A percentile compares a stretch with the other conserved stretches of the same genome.
These are phyloP conservation scores for Drosophila watanabei DNA, from an alignment of 1,140 invertebrate species.

Conservation along the genomic window DNA sequence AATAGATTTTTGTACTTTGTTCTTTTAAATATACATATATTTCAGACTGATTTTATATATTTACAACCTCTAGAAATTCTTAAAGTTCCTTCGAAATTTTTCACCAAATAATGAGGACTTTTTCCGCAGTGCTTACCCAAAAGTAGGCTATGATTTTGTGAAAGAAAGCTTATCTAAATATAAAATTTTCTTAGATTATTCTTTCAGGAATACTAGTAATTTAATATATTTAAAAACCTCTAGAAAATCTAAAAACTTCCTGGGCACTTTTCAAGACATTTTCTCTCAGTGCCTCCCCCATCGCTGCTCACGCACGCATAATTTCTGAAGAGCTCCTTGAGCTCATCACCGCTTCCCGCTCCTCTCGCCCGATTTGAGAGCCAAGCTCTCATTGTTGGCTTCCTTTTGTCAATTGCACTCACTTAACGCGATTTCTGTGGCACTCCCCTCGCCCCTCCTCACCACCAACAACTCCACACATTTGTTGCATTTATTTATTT, in stretches of 20 bases:
- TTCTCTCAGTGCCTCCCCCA: slow-evolving; percentile 15
- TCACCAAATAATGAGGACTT: too few species aligned
- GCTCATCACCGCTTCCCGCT: slow-evolving; percentile 43
- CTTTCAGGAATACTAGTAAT: background rate
- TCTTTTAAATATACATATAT: too few species aligned
- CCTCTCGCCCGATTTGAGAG: slow-evolving; percentile 4
- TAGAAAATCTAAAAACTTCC: background rate
- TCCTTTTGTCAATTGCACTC: slow-evolving; percentile 83
- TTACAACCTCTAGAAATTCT: too few species aligned
- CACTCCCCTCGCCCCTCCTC: background rate
- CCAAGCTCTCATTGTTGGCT: slow-evolving; percentile 62
- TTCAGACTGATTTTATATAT: too few species aligned
- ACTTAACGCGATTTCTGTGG: slow-evolving; percentile 64
- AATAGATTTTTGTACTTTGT: too few species aligned
- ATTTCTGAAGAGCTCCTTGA: slow-evolving; percentile 73
- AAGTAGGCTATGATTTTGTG: background rate
- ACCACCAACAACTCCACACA: slow-evolving; percentile 4
- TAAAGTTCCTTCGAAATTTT: too few species aligned
- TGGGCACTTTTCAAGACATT: background rate
- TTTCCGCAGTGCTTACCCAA: too few species aligned
- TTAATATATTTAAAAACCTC: background rate
- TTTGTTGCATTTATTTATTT: slow-evolving; percentile 76
- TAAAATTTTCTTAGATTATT: background rate
- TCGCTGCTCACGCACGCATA: slow-evolving; percentile 70
- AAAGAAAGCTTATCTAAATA: background rate